A percentile compares a stretch with the other conserved stretches of the same genome.
These are phyloP conservation scores for Polyommatus icarus DNA, from an alignment of 2,888 invertebrate species.

Conservation along the genomic window DNA sequence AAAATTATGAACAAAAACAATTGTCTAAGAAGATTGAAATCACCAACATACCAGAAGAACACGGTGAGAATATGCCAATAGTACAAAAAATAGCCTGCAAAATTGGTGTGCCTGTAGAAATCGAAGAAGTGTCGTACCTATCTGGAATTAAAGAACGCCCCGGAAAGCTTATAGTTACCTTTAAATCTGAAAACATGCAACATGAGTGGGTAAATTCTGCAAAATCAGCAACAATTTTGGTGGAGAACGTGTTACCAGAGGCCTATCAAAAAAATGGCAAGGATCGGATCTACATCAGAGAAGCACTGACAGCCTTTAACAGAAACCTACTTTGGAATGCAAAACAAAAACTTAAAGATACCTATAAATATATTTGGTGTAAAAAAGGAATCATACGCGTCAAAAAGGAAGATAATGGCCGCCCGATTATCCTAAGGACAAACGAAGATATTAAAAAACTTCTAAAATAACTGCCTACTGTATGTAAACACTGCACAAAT, in stretches of 20 bases:
- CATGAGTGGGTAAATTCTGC: constrained; percentile 27
- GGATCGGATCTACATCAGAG: constrained; percentile 19
- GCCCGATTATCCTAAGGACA: not conserved
- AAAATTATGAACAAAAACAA: constrained; percentile 30
- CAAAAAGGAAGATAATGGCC: not conserved
- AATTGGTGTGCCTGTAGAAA: not conserved
- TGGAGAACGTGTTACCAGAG: not conserved
- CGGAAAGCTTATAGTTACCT: not conserved
- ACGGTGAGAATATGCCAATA: constrained; percentile 16
- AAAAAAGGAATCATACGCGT: constrained; percentile 27
- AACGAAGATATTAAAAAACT: not conserved
- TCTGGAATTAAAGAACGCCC: not conserved
- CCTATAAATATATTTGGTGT: constrained; percentile 36
- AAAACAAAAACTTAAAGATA: constrained; percentile 33
- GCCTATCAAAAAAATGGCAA: too few relatives aligned
- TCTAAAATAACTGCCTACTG: not conserved
- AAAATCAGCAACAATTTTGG: not conserved
- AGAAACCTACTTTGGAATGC: constrained; percentile 34
- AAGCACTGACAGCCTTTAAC: constrained; percentile 31
- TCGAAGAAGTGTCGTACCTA: not conserved
- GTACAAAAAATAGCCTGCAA: not conserved
- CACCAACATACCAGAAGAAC: constrained; percentile 17
- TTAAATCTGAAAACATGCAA: constrained; percentile 6
- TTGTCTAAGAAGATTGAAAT: constrained; percentile 30
- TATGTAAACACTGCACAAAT: not conserved